phyloP scores from a whole-genome alignment of 2,888 invertebrate species.

The Cyclophora punctaria region DNA sequence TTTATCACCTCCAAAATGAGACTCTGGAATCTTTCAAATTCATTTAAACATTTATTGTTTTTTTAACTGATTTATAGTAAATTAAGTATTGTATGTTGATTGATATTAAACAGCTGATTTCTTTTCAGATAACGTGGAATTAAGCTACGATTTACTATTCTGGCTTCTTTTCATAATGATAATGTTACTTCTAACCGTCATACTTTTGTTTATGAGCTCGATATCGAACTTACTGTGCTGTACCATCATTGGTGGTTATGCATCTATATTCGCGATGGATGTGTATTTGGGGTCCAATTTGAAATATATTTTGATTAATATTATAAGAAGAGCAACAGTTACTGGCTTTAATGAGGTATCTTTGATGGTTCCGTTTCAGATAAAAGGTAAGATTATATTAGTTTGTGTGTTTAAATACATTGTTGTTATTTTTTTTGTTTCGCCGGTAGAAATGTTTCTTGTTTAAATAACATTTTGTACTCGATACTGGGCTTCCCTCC shows the following conservation, averaged over 20 bases:
- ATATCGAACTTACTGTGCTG: constrained; percentile 78
- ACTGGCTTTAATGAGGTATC: constrained; percentile 74
- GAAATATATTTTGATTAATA: constrained; percentile 80
- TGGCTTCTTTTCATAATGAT: constrained; percentile 77
- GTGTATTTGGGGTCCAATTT: constrained; percentile 78
- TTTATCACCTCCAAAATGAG: background rate
- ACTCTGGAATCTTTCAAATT: no score
- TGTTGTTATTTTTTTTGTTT: no score
- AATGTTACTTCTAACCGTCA: constrained; percentile 60
- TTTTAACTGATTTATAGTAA: no score
- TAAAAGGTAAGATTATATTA: constrained; percentile 59
- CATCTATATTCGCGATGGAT: constrained; percentile 77
- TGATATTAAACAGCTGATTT: no score
- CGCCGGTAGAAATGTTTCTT: no score
- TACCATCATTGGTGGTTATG: constrained; percentile 78
- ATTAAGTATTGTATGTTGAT: no score
- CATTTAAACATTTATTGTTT: no score
- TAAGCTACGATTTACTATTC: constrained; percentile 24
- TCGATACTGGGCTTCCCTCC: no score
- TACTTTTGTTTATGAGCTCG: constrained; percentile 65
- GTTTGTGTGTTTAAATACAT: no score
- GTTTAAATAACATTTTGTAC: no score
- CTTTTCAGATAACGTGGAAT: constrained; percentile 3
- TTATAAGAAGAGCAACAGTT: constrained; percentile 77
- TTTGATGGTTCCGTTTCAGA: constrained; percentile 76